Conservation (phyloP, 1,140 invertebrate species). For the Drosophila watanabei region DNA sequence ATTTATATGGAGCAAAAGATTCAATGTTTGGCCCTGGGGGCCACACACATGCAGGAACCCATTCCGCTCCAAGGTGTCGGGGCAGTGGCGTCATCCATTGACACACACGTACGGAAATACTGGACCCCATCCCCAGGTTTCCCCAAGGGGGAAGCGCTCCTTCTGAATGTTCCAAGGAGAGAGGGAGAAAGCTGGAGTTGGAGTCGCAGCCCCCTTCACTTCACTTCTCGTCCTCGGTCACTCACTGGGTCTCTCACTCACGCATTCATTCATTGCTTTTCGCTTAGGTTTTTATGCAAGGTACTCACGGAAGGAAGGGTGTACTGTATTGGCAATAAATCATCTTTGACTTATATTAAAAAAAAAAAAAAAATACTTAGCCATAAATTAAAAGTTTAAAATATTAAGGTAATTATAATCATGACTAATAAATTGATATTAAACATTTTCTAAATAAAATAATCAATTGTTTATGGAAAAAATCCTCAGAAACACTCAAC, state of each 20-base stretch:
- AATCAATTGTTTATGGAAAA: background rate
- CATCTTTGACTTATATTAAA: too few relatives aligned
- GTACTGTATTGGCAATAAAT: too few relatives aligned
- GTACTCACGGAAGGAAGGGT: background rate
- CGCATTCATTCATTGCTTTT: slow-evolving; percentile 60
- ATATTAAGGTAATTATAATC: background rate
- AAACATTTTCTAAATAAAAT: background rate
- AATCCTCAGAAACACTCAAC: background rate
- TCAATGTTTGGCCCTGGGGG: slow-evolving; percentile 44
- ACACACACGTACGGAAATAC: slow-evolving; percentile 41
- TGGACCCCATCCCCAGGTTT: background rate
- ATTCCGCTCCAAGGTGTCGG: slow-evolving; percentile 62
- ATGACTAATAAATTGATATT: too few relatives aligned
- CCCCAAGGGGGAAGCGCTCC: slow-evolving; percentile 20
- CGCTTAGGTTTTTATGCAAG: slow-evolving; percentile 38
- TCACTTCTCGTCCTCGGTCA: slow-evolving; percentile 15
- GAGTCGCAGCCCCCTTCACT: background rate
- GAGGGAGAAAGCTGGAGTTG: slow-evolving; percentile 29
- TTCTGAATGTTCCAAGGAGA: slow-evolving; percentile 2
- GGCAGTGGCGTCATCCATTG: slow-evolving; percentile 72
- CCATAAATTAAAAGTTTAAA: background rate
- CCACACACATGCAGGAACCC: slow-evolving; percentile 45
- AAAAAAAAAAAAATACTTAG: too few relatives aligned
- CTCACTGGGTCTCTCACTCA: slow-evolving; percentile 30
- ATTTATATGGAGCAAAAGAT: slow-evolving; percentile 45